phyloP scores from a whole-genome alignment of 2,113 vertebrate genomes.

The Planiliza haematocheilus region DNA sequence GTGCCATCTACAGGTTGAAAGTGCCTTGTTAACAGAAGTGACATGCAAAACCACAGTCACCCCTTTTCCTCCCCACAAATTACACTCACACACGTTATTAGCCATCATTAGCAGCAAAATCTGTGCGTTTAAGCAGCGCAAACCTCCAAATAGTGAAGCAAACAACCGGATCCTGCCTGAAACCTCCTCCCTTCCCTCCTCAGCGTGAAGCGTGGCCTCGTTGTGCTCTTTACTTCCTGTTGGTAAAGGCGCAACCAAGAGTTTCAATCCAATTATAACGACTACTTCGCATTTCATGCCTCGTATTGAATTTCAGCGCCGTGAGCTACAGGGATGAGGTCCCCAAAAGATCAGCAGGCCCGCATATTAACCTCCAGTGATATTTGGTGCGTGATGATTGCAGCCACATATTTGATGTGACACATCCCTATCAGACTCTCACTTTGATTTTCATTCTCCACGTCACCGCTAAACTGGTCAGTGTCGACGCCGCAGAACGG shows the following conservation, averaged over 20 bases:
- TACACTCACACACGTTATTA: constrained; percentile 27
- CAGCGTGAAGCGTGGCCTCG: constrained; percentile 10
- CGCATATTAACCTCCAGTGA: constrained; percentile 56
- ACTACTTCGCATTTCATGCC: constrained; percentile 72
- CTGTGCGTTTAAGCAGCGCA: not conserved
- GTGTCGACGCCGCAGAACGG: constrained; percentile 25
- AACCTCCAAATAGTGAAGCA: constrained; percentile 34
- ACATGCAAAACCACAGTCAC: constrained; percentile 10
- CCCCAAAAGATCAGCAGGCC: constrained; percentile 68
- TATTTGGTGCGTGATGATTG: constrained; percentile 56
- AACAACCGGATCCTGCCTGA: constrained; percentile 31
- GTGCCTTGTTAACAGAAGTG: constrained; percentile 29
- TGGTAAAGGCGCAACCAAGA: constrained; percentile 50
- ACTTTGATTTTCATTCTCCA: constrained; percentile 68
- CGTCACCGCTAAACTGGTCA: constrained; percentile 46
- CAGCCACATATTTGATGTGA: constrained; percentile 63
- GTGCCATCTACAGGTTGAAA: constrained; percentile 79
- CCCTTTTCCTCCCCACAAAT: not conserved
- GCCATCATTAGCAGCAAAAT: constrained; percentile 27
- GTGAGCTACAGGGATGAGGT: constrained; percentile 48
- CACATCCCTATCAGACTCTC: constrained; percentile 64
- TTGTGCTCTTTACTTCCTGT: constrained; percentile 39
- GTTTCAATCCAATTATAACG: constrained; percentile 70
- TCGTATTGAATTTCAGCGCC: constrained; percentile 65
- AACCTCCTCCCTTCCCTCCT: constrained; percentile 18